Conservation (phyloP, 2,113 vertebrate genomes). For the Epinephelus fuscoguttatus region DNA sequence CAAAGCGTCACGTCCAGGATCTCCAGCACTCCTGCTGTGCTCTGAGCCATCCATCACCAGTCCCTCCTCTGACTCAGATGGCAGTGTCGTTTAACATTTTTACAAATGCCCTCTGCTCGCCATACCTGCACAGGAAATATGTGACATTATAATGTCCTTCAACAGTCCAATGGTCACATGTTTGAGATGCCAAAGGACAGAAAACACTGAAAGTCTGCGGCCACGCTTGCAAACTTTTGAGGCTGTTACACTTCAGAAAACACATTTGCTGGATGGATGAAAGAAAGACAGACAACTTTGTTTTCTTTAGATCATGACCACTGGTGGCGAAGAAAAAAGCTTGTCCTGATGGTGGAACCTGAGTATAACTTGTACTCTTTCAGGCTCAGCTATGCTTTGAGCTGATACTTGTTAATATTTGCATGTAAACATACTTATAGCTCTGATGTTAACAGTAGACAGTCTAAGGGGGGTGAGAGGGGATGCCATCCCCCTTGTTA, state of each 20-base stretch:
- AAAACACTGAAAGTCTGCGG: neutral
- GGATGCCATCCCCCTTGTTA: too few species aligned
- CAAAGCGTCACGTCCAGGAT: constrained; percentile 63
- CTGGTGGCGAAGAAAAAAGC: neutral
- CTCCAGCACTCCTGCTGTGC: constrained; percentile 47
- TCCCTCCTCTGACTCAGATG: constrained; percentile 39
- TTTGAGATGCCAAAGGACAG: neutral
- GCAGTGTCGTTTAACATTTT: constrained; percentile 65
- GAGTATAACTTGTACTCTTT: too few species aligned
- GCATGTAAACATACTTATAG: too few species aligned
- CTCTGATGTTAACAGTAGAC: too few species aligned
- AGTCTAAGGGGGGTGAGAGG: too few species aligned
- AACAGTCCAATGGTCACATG: neutral
- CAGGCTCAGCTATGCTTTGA: too few species aligned
- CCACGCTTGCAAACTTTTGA: neutral
- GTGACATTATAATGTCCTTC: constrained; percentile 52
- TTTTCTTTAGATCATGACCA: neutral
- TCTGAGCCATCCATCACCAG: constrained; percentile 62
- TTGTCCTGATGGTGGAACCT: too few species aligned
- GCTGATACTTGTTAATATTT: too few species aligned
- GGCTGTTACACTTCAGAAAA: neutral
- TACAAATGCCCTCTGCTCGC: constrained; percentile 58
- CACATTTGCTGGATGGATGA: neutral
- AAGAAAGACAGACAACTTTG: neutral
- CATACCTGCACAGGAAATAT: constrained; percentile 37